These are phyloP conservation scores for Lydus trimaculatus DNA, from an alignment of 2,888 invertebrate species.

Conservation along the genomic window DNA sequence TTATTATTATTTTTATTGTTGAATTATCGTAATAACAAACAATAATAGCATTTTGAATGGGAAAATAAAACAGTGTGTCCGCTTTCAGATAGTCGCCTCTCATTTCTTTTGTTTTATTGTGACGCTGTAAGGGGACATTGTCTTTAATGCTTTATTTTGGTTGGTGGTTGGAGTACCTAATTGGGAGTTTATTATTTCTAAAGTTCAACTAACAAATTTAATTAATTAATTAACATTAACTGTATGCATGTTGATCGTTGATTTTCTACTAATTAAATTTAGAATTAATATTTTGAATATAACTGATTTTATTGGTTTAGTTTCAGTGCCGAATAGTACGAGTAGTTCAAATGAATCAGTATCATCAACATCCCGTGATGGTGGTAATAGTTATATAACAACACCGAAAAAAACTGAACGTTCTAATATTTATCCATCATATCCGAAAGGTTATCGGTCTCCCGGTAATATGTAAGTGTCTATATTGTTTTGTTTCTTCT, in stretches of 20 bases:
- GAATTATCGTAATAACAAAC: background rate
- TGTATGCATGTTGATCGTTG: background rate
- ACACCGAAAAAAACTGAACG: conserved; percentile 68
- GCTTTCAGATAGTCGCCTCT: too few species aligned
- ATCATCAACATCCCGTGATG: conserved; percentile 71
- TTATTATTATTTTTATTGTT: conserved; percentile 5
- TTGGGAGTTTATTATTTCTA: background rate
- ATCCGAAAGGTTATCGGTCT: conserved; percentile 62
- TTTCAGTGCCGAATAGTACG: conserved; percentile 62
- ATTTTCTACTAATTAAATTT: too few species aligned
- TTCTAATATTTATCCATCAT: conserved; percentile 61
- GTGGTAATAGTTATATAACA: conserved; percentile 47
- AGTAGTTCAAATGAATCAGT: conserved; percentile 90
- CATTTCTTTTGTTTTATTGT: too few species aligned
- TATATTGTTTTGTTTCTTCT: background rate
- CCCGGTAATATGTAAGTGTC: conserved; percentile 62
- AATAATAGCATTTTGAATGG: background rate
- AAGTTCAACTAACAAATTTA: conserved; percentile 2
- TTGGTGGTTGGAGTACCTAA: background rate
- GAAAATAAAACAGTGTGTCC: too few species aligned
- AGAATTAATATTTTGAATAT: too few species aligned
- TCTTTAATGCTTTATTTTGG: background rate
- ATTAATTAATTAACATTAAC: too few species aligned
- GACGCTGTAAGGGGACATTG: background rate
- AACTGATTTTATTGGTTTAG: conserved; percentile 3